Conservation (phyloP, 2,888 invertebrate species). For the Machimus rusticus region DNA sequence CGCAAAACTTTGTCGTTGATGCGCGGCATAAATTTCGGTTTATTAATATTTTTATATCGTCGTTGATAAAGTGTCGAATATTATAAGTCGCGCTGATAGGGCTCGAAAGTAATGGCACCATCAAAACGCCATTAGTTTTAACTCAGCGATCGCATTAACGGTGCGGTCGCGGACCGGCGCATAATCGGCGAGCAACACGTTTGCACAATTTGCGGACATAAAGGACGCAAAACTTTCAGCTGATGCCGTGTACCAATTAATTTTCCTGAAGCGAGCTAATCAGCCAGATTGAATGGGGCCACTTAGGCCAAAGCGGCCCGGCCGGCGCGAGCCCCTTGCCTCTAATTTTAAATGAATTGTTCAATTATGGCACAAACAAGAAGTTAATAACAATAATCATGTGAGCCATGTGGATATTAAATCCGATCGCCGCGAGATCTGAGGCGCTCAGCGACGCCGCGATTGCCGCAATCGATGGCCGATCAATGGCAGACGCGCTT, state of each 20-base stretch:
- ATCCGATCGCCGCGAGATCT: constrained; percentile 26
- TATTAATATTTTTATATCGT: constrained; percentile 14
- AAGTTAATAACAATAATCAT: constrained; percentile 51
- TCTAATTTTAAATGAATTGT: constrained; percentile 51
- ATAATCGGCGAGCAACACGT: constrained; percentile 43
- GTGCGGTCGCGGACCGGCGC: constrained; percentile 14
- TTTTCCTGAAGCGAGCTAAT: constrained; percentile 52
- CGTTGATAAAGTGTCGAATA: constrained; percentile 24
- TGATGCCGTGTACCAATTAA: constrained; percentile 51
- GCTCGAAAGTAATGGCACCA: constrained; percentile 29
- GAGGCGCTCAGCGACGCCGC: constrained; percentile 8
- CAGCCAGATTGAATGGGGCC: constrained; percentile 46
- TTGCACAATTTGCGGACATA: constrained; percentile 44
- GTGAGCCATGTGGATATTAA: constrained; percentile 47
- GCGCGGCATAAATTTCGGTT: not conserved
- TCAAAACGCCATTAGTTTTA: constrained; percentile 35
- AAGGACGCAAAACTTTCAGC: constrained; percentile 43
- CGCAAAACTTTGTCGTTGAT: not conserved
- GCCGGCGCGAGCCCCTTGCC: not conserved
- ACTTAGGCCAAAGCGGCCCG: constrained; percentile 27
- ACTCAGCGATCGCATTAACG: constrained; percentile 23
- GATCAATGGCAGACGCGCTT: constrained; percentile 39
- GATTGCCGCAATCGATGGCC: constrained; percentile 39
- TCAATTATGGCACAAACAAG: constrained; percentile 53
- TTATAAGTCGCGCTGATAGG: constrained; percentile 11